These are phyloP conservation scores for Cettia cetti DNA, from an alignment of 2,113 vertebrate species.

Conservation along the genomic window DNA sequence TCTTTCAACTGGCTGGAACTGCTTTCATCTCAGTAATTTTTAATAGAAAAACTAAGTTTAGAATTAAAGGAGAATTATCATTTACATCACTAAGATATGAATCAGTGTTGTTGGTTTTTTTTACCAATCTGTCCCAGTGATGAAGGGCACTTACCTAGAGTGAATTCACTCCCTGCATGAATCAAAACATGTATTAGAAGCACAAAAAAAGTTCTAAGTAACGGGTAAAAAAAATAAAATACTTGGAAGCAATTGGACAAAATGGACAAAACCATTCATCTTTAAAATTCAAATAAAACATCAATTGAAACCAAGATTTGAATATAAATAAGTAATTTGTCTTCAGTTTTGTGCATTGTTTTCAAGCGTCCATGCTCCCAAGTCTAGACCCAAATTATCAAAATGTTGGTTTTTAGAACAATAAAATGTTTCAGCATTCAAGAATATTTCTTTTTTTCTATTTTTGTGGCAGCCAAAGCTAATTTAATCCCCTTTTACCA, in stretches of 20 bases:
- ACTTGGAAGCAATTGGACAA: neutral
- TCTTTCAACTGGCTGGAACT: neutral
- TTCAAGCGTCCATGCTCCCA: neutral
- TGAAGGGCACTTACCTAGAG: neutral
- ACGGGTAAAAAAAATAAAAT: neutral
- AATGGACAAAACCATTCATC: neutral
- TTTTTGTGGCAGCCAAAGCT: neutral
- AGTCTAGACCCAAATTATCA: neutral
- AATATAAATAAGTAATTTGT: neutral
- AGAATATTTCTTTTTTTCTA: neutral
- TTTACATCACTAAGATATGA: neutral
- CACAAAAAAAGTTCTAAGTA: neutral
- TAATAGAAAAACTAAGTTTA: neutral
- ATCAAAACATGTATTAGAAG: neutral
- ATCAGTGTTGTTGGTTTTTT: neutral
- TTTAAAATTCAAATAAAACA: neutral
- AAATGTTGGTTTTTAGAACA: neutral
- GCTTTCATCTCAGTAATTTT: neutral
- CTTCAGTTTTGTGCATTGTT: neutral
- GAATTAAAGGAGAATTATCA: neutral
- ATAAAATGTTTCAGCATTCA: neutral
- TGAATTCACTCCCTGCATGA: neutral
- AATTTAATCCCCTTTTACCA: neutral
- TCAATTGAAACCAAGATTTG: neutral
- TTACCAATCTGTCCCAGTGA: neutral